A percentile compares a stretch with the other conserved stretches of the same genome.
Evolutionary conservation across 2,888 invertebrate species (phyloP).

Genomic region (Rhagophthalmus giganteus): DNA sequence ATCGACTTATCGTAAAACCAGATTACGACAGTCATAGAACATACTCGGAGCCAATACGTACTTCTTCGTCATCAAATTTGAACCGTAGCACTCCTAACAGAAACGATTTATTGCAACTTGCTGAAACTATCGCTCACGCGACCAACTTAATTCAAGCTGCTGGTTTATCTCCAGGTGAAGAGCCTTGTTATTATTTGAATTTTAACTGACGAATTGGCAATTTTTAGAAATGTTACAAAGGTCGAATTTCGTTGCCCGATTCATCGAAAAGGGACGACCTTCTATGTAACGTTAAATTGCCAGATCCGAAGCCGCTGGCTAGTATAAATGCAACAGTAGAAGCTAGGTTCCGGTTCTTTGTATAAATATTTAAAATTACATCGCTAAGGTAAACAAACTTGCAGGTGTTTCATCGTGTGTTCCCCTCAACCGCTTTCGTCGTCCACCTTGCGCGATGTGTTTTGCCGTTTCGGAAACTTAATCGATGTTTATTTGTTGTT

Average conservation of each 20-base stretch:
- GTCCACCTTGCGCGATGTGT: conserved; percentile 81
- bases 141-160: conserved; percentile 74
- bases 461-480: conserved; percentile 87
- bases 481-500: conserved; percentile 88
- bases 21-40: conserved; percentile 51
- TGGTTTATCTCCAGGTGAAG: conserved; percentile 51
- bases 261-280: conserved; percentile 8
- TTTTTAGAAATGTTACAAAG: conserved; percentile 19
- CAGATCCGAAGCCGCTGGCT: conserved; percentile 70
- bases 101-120: conserved; percentile 65
- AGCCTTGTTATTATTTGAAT: background rate
- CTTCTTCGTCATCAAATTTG: conserved; percentile 4
- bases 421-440: conserved; percentile 71
- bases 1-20: conserved; percentile 75
- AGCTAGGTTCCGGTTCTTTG: conserved; percentile 56
- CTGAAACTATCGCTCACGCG: conserved; percentile 78
- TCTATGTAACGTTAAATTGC: conserved; percentile 68
- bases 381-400: background rate
- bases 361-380: background rate
- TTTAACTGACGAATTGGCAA: background rate
- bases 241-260: conserved; percentile 6
- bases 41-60: conserved; percentile 7
- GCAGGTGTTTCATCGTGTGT: conserved; percentile 67
- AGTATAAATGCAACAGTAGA: conserved; percentile 68
- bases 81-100: conserved; percentile 1